A percentile compares a stretch with the other conserved stretches of the same genome.
Conservation (phyloP, 2,888 invertebrate genomes). For the Eupeodes latifasciatus region DNA sequence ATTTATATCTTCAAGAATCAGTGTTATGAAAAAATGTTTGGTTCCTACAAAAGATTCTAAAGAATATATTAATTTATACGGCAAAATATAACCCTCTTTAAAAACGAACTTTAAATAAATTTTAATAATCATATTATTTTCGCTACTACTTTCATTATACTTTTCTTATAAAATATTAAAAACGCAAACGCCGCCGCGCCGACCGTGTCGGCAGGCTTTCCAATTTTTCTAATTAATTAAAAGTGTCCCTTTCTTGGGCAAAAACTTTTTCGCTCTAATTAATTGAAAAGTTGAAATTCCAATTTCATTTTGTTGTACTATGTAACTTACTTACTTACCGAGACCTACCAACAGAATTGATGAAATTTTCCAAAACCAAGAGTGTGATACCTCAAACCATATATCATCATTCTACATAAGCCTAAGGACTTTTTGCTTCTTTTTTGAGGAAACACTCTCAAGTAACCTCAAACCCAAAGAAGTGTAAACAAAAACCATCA, state of each 20-base stretch:
- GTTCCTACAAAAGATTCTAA: too few relatives aligned
- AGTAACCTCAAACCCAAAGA: constrained; percentile 68
- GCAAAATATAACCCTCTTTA: background rate
- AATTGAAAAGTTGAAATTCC: constrained; percentile 50
- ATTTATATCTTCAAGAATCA: too few relatives aligned
- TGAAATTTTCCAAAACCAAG: constrained; percentile 6
- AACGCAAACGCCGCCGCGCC: background rate
- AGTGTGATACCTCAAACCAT: constrained; percentile 13
- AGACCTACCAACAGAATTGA: background rate
- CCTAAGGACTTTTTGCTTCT: constrained; percentile 6
- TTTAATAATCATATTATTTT: background rate
- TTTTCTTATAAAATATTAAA: constrained; percentile 40
- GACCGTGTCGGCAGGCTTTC: background rate
- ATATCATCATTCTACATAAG: background rate
- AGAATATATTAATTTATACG: too few relatives aligned
- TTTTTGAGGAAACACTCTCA: constrained; percentile 35
- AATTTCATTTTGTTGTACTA: constrained; percentile 9
- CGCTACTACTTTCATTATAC: constrained; percentile 31
- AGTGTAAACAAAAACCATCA: constrained; percentile 50
- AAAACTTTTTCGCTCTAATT: constrained; percentile 39
- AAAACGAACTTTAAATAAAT: background rate
- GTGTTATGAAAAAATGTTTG: too few relatives aligned
- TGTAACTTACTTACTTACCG: too few relatives aligned
- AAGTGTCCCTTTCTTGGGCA: constrained; percentile 17
- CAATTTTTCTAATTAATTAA: constrained; percentile 33